Percentiles rank a stretch among this genome's conserved stretches.
phyloP scores from a whole-genome alignment of 2,888 invertebrate genomes.

The Pyrocoelia pectoralis region DNA sequence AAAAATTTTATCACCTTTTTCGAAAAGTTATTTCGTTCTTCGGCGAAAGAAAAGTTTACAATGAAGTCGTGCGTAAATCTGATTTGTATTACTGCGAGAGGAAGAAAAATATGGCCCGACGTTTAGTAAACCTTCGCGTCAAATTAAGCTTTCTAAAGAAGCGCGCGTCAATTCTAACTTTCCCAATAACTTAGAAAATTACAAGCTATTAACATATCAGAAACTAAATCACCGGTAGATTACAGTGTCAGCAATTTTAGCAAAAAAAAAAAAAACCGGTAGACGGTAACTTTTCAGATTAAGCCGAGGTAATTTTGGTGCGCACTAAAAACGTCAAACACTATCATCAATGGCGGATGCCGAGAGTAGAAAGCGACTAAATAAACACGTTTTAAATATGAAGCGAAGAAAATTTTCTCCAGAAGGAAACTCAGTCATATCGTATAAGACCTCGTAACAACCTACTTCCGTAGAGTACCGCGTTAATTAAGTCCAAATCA shows the following conservation, averaged over 20 bases:
- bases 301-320: constrained; percentile 27
- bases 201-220: constrained; percentile 27
- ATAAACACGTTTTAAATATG: constrained; percentile 24
- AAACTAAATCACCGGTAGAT: constrained; percentile 29
- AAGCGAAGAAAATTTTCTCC: constrained; percentile 24
- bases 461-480: constrained; percentile 44
- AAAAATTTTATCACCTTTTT: background rate
- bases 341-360: background rate
- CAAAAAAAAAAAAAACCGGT: constrained; percentile 29
- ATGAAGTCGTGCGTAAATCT: constrained; percentile 10
- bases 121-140: background rate
- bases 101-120: background rate
- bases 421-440: constrained; percentile 25
- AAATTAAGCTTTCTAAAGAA: constrained; percentile 8
- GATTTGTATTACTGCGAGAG: background rate
- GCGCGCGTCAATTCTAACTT: background rate
- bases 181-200: constrained; percentile 18
- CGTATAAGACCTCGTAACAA: constrained; percentile 34
- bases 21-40: background rate
- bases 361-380: constrained; percentile 15
- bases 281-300: constrained; percentile 33
- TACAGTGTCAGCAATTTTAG: constrained; percentile 26
- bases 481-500: constrained; percentile 61
- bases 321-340: constrained; percentile 22
- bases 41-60: constrained; percentile 7